Evolutionary conservation across 2,113 vertebrate species (phyloP).

Genomic region (Limanda limanda): DNA sequence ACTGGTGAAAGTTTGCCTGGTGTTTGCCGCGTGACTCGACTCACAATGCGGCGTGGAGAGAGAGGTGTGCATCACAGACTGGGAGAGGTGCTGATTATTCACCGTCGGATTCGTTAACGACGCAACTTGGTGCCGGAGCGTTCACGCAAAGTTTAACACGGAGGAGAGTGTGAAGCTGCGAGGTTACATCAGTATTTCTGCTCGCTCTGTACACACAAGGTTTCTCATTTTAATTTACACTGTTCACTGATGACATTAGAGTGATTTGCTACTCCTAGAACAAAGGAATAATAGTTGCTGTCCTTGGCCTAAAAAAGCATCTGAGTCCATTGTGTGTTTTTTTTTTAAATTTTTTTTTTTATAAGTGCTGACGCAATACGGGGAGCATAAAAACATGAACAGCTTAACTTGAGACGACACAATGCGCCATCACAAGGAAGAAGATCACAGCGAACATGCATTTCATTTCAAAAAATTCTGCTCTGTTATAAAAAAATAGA

Average conservation of each 20-base stretch:
- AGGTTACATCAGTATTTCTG: neutral
- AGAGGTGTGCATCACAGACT: neutral
- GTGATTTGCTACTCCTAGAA: neutral
- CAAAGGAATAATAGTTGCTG: conserved; percentile 1
- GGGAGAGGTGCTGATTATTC: conserved; percentile 19
- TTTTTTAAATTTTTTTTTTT: neutral
- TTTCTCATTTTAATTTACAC: neutral
- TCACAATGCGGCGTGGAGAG: neutral
- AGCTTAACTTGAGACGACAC: neutral
- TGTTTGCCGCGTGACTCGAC: conserved; percentile 17
- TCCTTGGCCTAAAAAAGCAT: neutral
- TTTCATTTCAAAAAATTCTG: neutral
- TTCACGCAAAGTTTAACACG: neutral
- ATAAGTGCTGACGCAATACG: neutral
- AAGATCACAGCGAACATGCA: neutral
- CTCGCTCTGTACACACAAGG: neutral
- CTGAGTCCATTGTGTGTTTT: neutral
- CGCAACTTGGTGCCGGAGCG: neutral
- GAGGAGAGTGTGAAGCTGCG: neutral
- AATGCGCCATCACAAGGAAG: neutral
- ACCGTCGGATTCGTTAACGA: conserved; percentile 1
- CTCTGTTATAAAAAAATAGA: neutral
- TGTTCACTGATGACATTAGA: neutral
- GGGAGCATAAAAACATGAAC: neutral
- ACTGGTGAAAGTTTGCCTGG: conserved; percentile 35